Percentiles rank a stretch among this genome's conserved stretches.
Evolutionary conservation across 2,888 invertebrate genomes (phyloP).

Genomic region (Eupithecia inturbata): DNA sequence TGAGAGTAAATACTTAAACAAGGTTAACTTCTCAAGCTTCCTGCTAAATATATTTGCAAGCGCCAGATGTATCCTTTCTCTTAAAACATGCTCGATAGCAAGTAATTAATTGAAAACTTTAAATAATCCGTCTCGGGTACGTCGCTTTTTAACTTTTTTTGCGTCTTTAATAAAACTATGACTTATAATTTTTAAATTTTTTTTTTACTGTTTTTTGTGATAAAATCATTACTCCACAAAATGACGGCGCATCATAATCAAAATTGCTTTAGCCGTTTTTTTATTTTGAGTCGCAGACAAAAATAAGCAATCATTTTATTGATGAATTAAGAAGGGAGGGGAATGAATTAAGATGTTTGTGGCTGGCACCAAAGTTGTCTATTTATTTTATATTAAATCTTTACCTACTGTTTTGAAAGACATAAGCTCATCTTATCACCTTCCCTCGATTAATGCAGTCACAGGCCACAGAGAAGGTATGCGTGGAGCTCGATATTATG

Average conservation of each 20-base stretch:
- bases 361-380: too few species aligned
- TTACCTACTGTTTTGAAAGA: background rate
- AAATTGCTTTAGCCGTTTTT: background rate
- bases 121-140: too few species aligned
- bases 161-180: too few species aligned
- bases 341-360: too few species aligned
- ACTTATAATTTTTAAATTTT: too few species aligned
- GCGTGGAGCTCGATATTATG: background rate
- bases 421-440: background rate
- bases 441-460: background rate
- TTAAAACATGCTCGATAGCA: background rate
- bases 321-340: background rate
- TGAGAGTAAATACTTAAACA: constrained; percentile 8
- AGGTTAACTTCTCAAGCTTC: background rate
- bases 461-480: background rate
- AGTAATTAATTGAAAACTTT: background rate
- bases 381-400: too few species aligned
- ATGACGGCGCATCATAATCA: too few species aligned
- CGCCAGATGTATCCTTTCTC: background rate
- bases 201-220: too few species aligned
- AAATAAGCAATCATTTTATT: background rate
- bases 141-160: too few species aligned
- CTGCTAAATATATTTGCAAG: background rate
- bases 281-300: background rate
- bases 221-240: too few species aligned